A percentile compares a stretch with the other conserved stretches of the same genome.
These are phyloP conservation scores for Beroe forskalii DNA, from an alignment of 37 sponge, comb jelly and placozoan species.

Conservation along the genomic window DNA sequence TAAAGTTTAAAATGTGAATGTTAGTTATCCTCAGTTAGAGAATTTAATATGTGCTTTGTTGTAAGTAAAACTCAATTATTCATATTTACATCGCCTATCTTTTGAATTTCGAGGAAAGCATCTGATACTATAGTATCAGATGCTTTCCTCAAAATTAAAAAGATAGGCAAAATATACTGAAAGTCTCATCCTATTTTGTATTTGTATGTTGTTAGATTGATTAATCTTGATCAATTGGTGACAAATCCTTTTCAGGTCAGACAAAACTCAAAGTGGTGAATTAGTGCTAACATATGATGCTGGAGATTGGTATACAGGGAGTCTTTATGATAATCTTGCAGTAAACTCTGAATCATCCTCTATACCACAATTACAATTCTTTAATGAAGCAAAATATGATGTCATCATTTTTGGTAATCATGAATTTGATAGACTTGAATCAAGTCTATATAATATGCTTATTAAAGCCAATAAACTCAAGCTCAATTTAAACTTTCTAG, in stretches of 20 bases:
- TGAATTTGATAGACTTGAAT: conserved; percentile 33
- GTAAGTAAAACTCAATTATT: not conserved
- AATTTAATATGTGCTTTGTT: not conserved
- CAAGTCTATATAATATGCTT: not conserved
- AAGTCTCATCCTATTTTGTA: not conserved
- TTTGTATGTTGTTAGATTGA: not conserved
- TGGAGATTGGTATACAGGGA: conserved; percentile 61
- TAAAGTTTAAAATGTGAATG: no score
- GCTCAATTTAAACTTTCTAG: not conserved
- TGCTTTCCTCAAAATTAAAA: no score
- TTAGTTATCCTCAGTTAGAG: not conserved
- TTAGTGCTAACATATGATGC: conserved; percentile 51
- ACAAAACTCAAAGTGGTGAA: not conserved
- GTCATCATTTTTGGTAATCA: conserved; percentile 61
- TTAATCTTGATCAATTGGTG: not conserved
- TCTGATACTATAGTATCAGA: no score
- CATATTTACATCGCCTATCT: no score
- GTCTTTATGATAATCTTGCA: conserved; percentile 12
- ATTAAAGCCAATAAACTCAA: not conserved
- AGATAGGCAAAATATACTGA: no score
- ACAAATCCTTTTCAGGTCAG: conserved; percentile 1
- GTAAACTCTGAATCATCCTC: not conserved
- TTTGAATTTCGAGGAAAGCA: no score
- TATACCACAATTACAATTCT: conserved; percentile 46
- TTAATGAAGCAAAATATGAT: conserved; percentile 38